Conservation (phyloP, 2,113 vertebrate species). For the Otis tarda region DNA sequence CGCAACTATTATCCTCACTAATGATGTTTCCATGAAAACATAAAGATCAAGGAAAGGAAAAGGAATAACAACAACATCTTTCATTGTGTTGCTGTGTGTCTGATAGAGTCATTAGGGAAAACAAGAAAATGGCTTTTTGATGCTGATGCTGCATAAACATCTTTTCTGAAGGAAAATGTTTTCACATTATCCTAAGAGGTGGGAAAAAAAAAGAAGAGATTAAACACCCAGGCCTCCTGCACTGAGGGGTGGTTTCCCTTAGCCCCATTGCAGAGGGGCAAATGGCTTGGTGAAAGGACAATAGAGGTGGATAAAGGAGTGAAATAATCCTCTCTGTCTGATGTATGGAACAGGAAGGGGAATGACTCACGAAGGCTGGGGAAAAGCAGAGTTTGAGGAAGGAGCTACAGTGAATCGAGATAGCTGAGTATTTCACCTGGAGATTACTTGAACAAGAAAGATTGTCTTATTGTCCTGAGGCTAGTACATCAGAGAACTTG, state of each 20-base stretch:
- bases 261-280: not conserved
- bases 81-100: conserved; percentile 62
- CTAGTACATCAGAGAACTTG: not conserved
- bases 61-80: conserved; percentile 54
- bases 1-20: conserved; percentile 41
- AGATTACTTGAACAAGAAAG: not conserved
- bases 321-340: not conserved
- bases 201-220: conserved; percentile 1
- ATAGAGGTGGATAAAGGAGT: not conserved
- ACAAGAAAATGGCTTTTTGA: conserved; percentile 73
- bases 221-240: not conserved
- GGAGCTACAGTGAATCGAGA: not conserved
- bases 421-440: not conserved
- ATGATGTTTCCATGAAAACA: conserved; percentile 46
- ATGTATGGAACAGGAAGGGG: not conserved
- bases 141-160: conserved; percentile 71
- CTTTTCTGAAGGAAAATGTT: conserved; percentile 67
- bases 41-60: conserved; percentile 55
- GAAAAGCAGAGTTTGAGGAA: not conserved
- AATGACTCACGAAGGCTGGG: not conserved
- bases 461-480: not conserved
- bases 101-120: conserved; percentile 70
- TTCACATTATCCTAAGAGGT: conserved; percentile 64
- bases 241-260: not conserved
- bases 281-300: not conserved